Conservation (phyloP, 2,797 vertebrate genomes). For the Ptychobarbus kaznakovi region DNA sequence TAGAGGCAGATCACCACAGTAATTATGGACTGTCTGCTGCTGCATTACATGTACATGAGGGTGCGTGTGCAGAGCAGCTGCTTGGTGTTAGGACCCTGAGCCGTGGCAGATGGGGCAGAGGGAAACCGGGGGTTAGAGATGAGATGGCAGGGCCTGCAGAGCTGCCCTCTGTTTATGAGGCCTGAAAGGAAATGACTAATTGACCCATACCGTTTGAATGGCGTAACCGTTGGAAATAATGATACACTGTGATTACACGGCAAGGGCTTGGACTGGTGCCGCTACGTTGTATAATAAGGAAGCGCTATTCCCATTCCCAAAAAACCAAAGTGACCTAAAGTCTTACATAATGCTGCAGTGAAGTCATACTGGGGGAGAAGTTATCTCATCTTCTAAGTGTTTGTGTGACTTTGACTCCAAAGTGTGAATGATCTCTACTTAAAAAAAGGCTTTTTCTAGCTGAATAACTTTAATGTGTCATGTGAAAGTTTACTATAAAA, state of each 20-base stretch:
- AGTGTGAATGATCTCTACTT: conserved; percentile 31
- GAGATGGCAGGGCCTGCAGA: conserved; percentile 60
- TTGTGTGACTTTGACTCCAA: conserved; percentile 22
- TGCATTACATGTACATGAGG: conserved; percentile 6
- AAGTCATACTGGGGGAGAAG: conserved; percentile 40
- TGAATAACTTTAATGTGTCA: not conserved
- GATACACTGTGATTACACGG: conserved; percentile 73
- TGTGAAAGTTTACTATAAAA: conserved; percentile 13
- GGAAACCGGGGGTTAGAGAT: conserved; percentile 57
- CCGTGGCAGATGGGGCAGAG: conserved; percentile 48
- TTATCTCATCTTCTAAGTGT: conserved; percentile 40
- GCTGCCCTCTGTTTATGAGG: conserved; percentile 69
- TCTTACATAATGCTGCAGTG: conserved; percentile 54
- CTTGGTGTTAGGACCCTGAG: conserved; percentile 39
- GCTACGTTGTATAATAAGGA: conserved; percentile 74
- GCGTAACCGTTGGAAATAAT: conserved; percentile 76
- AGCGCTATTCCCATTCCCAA: conserved; percentile 70
- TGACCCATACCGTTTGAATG: conserved; percentile 73
- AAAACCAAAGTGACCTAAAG: conserved; percentile 59
- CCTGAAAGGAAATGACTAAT: conserved; percentile 76
- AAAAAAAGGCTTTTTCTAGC: conserved; percentile 14
- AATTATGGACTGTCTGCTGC: conserved; percentile 28
- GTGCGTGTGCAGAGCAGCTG: conserved; percentile 41
- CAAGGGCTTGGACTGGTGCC: conserved; percentile 64
- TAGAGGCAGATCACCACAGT: not conserved